Evolutionary conservation across 2,888 invertebrate genomes (phyloP).

Genomic region (Rotaria magnacalcarata): DNA sequence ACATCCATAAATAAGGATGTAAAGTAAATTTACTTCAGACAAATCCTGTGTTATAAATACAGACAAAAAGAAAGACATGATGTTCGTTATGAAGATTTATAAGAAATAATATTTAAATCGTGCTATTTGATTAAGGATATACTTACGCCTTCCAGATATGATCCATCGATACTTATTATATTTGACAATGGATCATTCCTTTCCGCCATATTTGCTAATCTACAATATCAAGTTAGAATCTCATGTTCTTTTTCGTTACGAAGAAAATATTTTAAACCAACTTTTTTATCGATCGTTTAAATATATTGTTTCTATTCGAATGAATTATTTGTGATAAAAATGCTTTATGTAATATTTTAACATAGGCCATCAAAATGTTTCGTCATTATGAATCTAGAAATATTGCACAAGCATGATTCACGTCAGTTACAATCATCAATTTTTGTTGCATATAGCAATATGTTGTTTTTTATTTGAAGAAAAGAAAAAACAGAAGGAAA

Average conservation of each 20-base stretch:
- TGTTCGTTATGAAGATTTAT: no score
- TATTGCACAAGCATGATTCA: neutral
- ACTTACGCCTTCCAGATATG: slow-evolving; percentile 73
- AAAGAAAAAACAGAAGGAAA: neutral
- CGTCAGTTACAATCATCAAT: neutral
- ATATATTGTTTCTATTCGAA: neutral
- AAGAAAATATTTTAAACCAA: neutral
- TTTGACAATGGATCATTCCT: neutral
- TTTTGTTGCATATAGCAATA: neutral
- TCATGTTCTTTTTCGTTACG: neutral
- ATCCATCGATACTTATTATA: slow-evolving; percentile 69
- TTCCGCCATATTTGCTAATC: neutral
- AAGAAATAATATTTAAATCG: no score
- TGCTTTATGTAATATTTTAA: neutral
- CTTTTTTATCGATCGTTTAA: neutral
- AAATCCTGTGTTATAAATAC: no score
- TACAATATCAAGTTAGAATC: neutral
- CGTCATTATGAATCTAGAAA: neutral
- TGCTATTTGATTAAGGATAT: neutral
- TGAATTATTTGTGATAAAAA: neutral
- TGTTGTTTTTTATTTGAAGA: neutral
- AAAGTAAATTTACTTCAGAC: no score
- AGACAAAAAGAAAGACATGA: no score
- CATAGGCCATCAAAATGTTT: neutral
- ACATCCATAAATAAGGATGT: no score